phyloP scores from a whole-genome alignment of 2,797 vertebrate genomes.

The Lerista edwardsae region DNA sequence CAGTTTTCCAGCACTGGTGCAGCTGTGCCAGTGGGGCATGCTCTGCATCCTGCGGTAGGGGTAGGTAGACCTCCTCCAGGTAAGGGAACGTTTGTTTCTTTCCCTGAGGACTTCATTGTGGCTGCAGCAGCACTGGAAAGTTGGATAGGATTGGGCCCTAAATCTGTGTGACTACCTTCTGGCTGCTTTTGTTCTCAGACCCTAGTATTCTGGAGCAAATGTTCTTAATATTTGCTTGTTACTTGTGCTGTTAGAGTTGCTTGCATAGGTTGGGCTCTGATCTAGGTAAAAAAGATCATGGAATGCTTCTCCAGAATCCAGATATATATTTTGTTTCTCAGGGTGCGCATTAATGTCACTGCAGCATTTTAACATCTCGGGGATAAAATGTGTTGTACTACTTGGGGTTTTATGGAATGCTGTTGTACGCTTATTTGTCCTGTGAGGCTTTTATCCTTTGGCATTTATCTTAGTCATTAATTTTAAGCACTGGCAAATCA shows the following conservation, averaged over 20 bases:
- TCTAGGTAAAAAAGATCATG: not conserved
- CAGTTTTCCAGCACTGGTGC: too few species aligned
- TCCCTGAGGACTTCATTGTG: too few species aligned
- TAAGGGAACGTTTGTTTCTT: too few species aligned
- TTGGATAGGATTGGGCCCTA: too few species aligned
- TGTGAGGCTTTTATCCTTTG: conserved; percentile 18
- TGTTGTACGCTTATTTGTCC: conserved; percentile 21
- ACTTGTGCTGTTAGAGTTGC: conserved; percentile 33
- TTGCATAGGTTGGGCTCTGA: conserved; percentile 21
- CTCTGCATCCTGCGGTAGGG: too few species aligned
- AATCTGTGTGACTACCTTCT: not conserved
- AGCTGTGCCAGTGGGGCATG: too few species aligned
- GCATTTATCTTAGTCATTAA: conserved; percentile 35
- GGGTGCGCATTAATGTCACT: not conserved
- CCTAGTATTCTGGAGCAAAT: conserved; percentile 11
- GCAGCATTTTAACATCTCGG: not conserved
- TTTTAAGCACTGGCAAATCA: conserved; percentile 15
- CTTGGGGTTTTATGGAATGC: conserved; percentile 32
- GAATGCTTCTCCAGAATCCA: not conserved
- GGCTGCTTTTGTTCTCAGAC: too few species aligned
- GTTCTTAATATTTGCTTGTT: not conserved
- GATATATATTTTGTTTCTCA: conserved; percentile 17
- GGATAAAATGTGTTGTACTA: not conserved
- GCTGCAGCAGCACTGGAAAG: too few species aligned
- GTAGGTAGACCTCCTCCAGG: too few species aligned